These are phyloP conservation scores for Drosophila koepferae DNA, from an alignment of 2,888 invertebrate genomes.

Conservation along the genomic window DNA sequence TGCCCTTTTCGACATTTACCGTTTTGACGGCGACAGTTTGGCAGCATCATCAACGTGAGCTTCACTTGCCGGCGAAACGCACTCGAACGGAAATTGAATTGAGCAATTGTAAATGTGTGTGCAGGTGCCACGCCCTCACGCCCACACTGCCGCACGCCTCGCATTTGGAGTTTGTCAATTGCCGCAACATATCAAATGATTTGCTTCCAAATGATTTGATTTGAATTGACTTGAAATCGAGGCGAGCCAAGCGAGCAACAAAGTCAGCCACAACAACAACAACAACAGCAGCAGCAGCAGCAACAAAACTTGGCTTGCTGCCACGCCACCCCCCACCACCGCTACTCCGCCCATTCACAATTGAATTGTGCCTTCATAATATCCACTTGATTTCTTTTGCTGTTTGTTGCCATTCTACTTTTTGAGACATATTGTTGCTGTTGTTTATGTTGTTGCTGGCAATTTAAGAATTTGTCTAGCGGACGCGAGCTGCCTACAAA, in stretches of 20 bases:
- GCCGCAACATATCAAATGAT: constrained; percentile 82
- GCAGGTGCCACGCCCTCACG: constrained; percentile 4
- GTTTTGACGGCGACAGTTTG: constrained; percentile 67
- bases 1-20: constrained; percentile 45
- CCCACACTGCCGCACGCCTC: not conserved
- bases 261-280: not conserved
- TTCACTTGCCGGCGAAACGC: constrained; percentile 65
- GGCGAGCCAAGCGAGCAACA: constrained; percentile 30
- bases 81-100: constrained; percentile 83
- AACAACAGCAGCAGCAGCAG: not conserved
- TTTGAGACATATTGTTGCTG: constrained; percentile 61
- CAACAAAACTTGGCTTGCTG: constrained; percentile 21
- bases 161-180: constrained; percentile 71
- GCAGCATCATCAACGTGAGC: constrained; percentile 70
- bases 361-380: constrained; percentile 53
- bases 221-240: constrained; percentile 82
- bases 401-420: constrained; percentile 30
- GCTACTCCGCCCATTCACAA: not conserved
- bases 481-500: constrained; percentile 50
- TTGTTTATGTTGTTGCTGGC: constrained; percentile 21
- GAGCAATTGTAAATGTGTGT: constrained; percentile 76
- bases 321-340: not conserved
- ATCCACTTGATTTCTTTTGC: constrained; percentile 66
- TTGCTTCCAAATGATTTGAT: constrained; percentile 83
- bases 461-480: constrained; percentile 61